phyloP scores from a whole-genome alignment of 1,140 invertebrate genomes.

The Neodiprion pinetum region DNA sequence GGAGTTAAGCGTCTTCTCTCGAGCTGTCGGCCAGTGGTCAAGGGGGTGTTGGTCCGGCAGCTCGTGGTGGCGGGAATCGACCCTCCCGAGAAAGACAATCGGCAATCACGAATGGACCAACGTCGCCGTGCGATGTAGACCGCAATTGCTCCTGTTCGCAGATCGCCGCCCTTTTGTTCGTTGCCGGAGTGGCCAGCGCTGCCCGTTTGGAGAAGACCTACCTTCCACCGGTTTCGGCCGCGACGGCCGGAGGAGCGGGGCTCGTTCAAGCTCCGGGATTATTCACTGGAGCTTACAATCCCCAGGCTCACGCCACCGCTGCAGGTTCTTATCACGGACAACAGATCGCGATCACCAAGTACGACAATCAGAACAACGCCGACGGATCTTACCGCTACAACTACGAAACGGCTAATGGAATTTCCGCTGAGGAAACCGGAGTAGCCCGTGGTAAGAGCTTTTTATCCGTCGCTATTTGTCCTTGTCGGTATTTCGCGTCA shows the following conservation, averaged over 20 bases:
- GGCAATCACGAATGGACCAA: too few relatives aligned
- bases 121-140: not conserved
- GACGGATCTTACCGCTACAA: conserved; percentile 61
- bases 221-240: conserved; percentile 66
- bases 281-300: conserved; percentile 24
- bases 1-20: too few relatives aligned
- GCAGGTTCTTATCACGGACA: conserved; percentile 25
- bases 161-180: conserved; percentile 34
- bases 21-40: too few relatives aligned
- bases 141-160: not conserved
- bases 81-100: too few relatives aligned
- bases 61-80: too few relatives aligned
- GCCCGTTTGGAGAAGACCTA: conserved; percentile 69
- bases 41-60: too few relatives aligned
- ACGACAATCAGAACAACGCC: conserved; percentile 61
- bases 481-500: too few relatives aligned
- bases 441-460: conserved; percentile 40
- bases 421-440: conserved; percentile 67
- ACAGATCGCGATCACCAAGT: conserved; percentile 63
- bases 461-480: too few relatives aligned
- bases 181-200: conserved; percentile 43
- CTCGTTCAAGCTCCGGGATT: conserved; percentile 47
- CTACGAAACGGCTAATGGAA: conserved; percentile 71
- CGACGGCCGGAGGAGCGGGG: conserved; percentile 62
- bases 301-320: not conserved